Conservation (phyloP, 2,797 vertebrate genomes). For the Schizopygopsis pylzovi region DNA sequence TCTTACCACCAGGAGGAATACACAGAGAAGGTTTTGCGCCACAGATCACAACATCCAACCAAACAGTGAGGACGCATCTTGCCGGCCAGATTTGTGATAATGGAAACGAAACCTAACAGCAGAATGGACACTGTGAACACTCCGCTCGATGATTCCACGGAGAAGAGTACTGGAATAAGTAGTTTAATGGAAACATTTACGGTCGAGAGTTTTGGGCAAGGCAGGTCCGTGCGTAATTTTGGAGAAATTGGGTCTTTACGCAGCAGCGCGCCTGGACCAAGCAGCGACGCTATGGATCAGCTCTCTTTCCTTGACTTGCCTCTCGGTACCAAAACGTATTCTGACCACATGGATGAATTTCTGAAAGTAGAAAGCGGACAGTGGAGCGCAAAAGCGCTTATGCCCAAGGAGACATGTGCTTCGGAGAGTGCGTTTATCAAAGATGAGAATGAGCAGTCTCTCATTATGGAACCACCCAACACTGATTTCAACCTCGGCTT, state of each 20-base stretch:
- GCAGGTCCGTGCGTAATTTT: conserved; percentile 68
- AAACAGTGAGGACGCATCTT: conserved; percentile 39
- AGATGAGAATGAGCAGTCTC: conserved; percentile 73
- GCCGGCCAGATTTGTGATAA: background rate
- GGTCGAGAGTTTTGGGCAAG: conserved; percentile 55
- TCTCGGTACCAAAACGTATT: conserved; percentile 56
- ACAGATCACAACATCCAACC: conserved; percentile 48
- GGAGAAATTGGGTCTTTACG: conserved; percentile 60
- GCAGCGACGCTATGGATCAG: conserved; percentile 51
- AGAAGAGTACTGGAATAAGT: conserved; percentile 52
- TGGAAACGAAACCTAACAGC: conserved; percentile 3
- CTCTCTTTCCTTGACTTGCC: conserved; percentile 55
- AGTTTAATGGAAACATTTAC: conserved; percentile 61
- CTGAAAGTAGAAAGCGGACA: conserved; percentile 62
- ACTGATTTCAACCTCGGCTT: conserved; percentile 63
- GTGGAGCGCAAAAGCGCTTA: conserved; percentile 67
- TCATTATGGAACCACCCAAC: conserved; percentile 67
- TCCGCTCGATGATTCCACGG: conserved; percentile 60
- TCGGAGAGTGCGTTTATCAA: conserved; percentile 71
- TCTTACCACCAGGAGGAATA: conserved; percentile 64
- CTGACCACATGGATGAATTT: conserved; percentile 63
- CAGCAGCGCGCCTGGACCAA: conserved; percentile 48
- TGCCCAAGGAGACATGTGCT: conserved; percentile 38
- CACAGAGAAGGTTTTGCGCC: conserved; percentile 52
- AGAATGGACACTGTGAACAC: conserved; percentile 62